Evolutionary conservation across 2,888 invertebrate genomes (phyloP), one percentile per base, ranked within the genome.

Genomic region (Nemotelus pantherinus): DNA sequence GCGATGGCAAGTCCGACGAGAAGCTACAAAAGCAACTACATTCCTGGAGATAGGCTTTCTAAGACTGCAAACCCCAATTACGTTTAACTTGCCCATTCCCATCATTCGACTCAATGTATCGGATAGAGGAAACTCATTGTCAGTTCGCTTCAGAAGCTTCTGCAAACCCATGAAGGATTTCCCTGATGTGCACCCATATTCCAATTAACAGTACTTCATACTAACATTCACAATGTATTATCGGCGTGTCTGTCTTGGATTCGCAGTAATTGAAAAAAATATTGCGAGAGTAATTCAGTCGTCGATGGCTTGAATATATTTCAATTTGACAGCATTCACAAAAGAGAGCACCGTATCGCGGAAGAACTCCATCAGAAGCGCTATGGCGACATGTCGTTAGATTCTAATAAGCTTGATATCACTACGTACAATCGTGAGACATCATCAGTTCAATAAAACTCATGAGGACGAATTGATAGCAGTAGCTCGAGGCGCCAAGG

Each of bases 381-480:
- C 25, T 25, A 58, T 58, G 25, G 58, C 25, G 39, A 68, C 48
- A 68, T 68, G 50, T 68, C 67, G 50, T 68, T 48, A 68, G 50
- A 68, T 68, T 68, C 67, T 48, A 47, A 68, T 68, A 48, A 68
- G 48, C 50, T 9, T 48, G 39, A 48, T 48, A 68, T 48, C 39
- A 10, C 67, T 6, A 41, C 60, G 50, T 9, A 65, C 65, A 65
- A 48, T 68, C 39, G 39, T 25, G 67, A 68, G 41, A 41, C 60
- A 60, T 60, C 60, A 60, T 60, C 60, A 60, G 4, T 3, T 7
- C 39, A 5, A 9, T 7, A 50, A 50, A 50, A 9, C 50, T 7
- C 9, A 25, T 9, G 6, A 50, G 50, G 5, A 50, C 9, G 50
- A 50, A 50, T 50, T 50, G 50, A 5, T 5, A 50, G 50, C 6